Base-by-base conservation (phyloP, 2,113 vertebrate species). In the Gobio gobio region DNA sequence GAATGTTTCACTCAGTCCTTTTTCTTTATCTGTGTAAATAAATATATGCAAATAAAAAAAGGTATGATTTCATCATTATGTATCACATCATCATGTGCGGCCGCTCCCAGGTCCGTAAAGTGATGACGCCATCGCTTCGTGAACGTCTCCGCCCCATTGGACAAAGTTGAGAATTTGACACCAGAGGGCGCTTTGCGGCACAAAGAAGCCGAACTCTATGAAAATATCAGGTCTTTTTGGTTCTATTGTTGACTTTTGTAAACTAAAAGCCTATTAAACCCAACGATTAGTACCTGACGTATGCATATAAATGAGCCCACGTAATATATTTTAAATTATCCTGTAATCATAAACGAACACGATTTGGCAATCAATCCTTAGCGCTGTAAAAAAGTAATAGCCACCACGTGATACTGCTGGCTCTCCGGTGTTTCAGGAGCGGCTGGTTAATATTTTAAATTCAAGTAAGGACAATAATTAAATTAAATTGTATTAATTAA, bases 21-120 rank as follows among this genome's bases (percentile, higher is more conserved):
- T 84, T n/a, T 75, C 14, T 82, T 78, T 70, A 14, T 79, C 22
- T 78, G 9, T 85, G 24, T 75, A 22, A 79, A 64, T 64, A 64
- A 49, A 54, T 76, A 76, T 49, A 33, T 33, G 68, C 68, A 43
- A 10, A 43, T 43, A 43, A 40, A 68, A 29, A 40, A 56, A 56
- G 18, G 16, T 56, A 56, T 56, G 18, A 56, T 56, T 56, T 56
- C 18, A 56, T 56, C 6, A 56, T 56, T 8, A 70, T 70, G 36
- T 3, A 73, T 24, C 12, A 73, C 18, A 61, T 61, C 12, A 49
- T 43, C 6, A 49, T 74, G 45, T 49, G 72, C n/a, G 0, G 26
- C 26, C 14, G 12, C 26, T 16, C 63, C 26, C n/a, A 43, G 26
- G n/a, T 74, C 40, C 43, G 13, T 16, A 12, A 4, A 26, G 22